Percentiles rank a stretch among this genome's conserved stretches.
Evolutionary conservation across 2,797 vertebrate species (phyloP).

Genomic region (Botia almorhae): DNA sequence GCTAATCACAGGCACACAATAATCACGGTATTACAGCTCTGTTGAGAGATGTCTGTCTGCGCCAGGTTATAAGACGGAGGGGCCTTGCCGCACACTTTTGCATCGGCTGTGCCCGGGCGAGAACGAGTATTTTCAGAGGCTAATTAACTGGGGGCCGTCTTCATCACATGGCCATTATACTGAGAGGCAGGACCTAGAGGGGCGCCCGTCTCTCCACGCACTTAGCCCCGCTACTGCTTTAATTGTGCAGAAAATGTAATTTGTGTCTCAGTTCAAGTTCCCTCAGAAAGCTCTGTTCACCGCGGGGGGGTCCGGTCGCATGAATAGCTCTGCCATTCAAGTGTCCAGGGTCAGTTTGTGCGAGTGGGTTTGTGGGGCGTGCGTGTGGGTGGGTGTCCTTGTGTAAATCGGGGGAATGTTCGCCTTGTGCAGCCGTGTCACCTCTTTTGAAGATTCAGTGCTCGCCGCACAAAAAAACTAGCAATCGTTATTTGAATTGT

Average conservation of each 20-base stretch:
- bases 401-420: constrained; percentile 34
- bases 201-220: constrained; percentile 75
- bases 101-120: too few relatives aligned
- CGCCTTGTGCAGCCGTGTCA: background rate
- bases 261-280: constrained; percentile 82
- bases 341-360: constrained; percentile 65
- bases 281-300: constrained; percentile 77
- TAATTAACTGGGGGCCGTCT: constrained; percentile 83
- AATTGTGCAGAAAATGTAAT: constrained; percentile 88
- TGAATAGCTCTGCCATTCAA: constrained; percentile 78
- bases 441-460: constrained; percentile 10
- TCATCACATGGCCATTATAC: constrained; percentile 82
- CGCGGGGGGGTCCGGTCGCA: constrained; percentile 74
- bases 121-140: constrained; percentile 75
- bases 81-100: constrained; percentile 35
- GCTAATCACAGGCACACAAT: constrained; percentile 9
- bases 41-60: constrained; percentile 62
- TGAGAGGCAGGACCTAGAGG: constrained; percentile 72
- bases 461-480: background rate
- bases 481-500: constrained; percentile 41
- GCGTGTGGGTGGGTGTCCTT: constrained; percentile 49
- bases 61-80: too few relatives aligned
- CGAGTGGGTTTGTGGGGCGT: constrained; percentile 26
- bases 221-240: constrained; percentile 79
- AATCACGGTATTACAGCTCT: constrained; percentile 36